Evolutionary conservation across 2,888 invertebrate species (phyloP).

Genomic region (Esperia sulphurella): DNA sequence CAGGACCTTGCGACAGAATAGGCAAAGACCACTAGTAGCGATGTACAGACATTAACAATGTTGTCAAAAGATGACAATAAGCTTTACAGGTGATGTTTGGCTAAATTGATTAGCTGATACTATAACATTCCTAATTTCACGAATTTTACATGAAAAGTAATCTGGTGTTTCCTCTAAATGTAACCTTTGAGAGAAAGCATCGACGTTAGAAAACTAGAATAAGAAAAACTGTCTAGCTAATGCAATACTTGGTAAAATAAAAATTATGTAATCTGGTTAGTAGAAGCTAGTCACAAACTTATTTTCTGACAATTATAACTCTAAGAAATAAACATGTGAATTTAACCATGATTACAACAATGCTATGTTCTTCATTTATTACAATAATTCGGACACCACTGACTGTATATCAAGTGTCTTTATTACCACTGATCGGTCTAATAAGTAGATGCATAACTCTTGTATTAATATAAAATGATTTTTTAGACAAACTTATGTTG

Average conservation of each 20-base stretch:
- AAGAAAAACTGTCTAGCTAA: no score
- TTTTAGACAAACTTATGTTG: constrained; percentile 13
- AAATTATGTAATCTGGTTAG: constrained; percentile 20
- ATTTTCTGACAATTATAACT: constrained; percentile 14
- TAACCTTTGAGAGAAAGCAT: constrained; percentile 10
- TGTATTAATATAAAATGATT: constrained; percentile 17
- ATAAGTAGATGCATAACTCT: constrained; percentile 4
- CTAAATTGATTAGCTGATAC: constrained; percentile 2
- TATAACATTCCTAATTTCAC: background rate
- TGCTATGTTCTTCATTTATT: no score
- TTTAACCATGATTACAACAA: no score
- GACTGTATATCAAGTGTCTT: background rate
- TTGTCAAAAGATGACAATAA: background rate
- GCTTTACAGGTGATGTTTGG: background rate
- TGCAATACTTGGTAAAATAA: no score
- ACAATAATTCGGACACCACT: no score
- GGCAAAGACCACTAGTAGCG: constrained; percentile 14
- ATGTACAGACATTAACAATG: constrained; percentile 7
- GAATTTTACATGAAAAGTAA: background rate
- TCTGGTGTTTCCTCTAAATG: constrained; percentile 9
- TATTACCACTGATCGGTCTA: constrained; percentile 2
- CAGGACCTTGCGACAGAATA: background rate
- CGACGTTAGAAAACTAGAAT: background rate
- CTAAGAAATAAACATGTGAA: background rate
- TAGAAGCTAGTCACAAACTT: constrained; percentile 40